phyloP scores from a whole-genome alignment of 2,888 invertebrate genomes.

The Nymphalis c-album region DNA sequence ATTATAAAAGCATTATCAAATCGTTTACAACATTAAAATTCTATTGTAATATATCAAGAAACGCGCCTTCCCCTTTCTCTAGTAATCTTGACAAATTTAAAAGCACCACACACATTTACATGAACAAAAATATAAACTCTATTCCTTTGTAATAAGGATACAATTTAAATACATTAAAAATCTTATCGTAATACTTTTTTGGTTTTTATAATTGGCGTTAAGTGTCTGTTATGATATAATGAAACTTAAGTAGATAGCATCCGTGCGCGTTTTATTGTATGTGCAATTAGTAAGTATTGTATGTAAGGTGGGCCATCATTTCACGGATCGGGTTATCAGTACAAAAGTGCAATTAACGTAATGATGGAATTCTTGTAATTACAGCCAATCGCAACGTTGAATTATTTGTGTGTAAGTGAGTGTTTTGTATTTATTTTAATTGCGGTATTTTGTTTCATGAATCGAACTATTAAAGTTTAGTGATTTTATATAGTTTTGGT shows the following conservation, averaged over 20 bases:
- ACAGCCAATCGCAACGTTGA: conserved; percentile 37
- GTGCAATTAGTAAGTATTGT: conserved; percentile 70
- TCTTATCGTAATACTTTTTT: conserved; percentile 42
- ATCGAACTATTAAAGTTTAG: neutral
- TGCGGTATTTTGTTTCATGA: neutral
- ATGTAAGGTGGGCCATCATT: conserved; percentile 55
- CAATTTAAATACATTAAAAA: conserved; percentile 33
- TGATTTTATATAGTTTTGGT: no score
- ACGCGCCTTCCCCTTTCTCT: conserved; percentile 67
- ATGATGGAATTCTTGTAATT: conserved; percentile 59
- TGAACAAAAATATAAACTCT: conserved; percentile 33
- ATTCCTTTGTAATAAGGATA: conserved; percentile 40
- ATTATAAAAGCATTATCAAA: conserved; percentile 75
- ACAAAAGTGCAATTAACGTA: conserved; percentile 58
- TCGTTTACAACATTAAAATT: conserved; percentile 68
- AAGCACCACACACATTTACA: conserved; percentile 11
- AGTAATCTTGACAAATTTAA: conserved; percentile 40
- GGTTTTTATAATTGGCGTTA: conserved; percentile 69
- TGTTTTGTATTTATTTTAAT: conserved; percentile 3
- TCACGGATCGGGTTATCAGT: conserved; percentile 53
- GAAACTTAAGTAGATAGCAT: conserved; percentile 73
- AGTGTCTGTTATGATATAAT: conserved; percentile 77
- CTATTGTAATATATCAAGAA: conserved; percentile 74
- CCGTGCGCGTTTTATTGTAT: conserved; percentile 59
- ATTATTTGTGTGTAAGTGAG: conserved; percentile 30